phyloP scores from a whole-genome alignment of 1,140 invertebrate genomes.

The Vanessa atalanta region DNA sequence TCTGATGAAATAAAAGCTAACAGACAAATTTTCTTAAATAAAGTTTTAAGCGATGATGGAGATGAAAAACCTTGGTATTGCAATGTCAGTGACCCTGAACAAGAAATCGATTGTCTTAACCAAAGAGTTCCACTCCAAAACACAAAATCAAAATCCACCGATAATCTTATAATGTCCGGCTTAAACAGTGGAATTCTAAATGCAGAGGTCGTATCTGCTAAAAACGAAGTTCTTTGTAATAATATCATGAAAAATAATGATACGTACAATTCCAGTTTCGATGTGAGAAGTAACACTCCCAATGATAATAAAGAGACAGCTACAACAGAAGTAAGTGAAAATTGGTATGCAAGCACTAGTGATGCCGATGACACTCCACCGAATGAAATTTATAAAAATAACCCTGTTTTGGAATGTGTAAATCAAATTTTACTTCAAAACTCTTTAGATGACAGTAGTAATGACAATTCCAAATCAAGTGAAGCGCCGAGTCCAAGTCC shows the following conservation, averaged over 20 bases:
- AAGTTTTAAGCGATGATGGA: conserved; percentile 66
- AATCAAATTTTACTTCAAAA: conserved; percentile 88
- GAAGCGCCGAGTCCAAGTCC: conserved; percentile 77
- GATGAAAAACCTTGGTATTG: conserved; percentile 78
- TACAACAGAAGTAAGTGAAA: conserved; percentile 81
- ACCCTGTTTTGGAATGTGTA: conserved; percentile 88
- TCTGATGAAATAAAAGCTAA: conserved; percentile 76
- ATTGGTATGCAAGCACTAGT: conserved; percentile 86
- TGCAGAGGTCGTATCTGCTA: conserved; percentile 67
- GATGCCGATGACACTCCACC: conserved; percentile 85
- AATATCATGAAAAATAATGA: conserved; percentile 59
- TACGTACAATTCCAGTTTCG: conserved; percentile 55
- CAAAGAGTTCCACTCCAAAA: conserved; percentile 60
- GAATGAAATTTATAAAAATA: conserved; percentile 85
- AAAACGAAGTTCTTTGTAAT: conserved; percentile 74
- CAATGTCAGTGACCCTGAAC: conserved; percentile 78
- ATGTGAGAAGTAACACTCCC: conserved; percentile 67
- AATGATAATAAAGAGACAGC: conserved; percentile 63
- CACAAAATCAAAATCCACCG: conserved; percentile 67
- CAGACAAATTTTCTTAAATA: conserved; percentile 70
- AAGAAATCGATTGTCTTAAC: conserved; percentile 70
- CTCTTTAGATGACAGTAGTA: conserved; percentile 78
- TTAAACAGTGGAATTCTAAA: conserved; percentile 60
- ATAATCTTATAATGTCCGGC: conserved; percentile 62
- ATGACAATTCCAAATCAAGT: conserved; percentile 76